Evolutionary conservation across 1,140 invertebrate genomes (phyloP).

Genomic region (Ceratosolen fusciceps): DNA sequence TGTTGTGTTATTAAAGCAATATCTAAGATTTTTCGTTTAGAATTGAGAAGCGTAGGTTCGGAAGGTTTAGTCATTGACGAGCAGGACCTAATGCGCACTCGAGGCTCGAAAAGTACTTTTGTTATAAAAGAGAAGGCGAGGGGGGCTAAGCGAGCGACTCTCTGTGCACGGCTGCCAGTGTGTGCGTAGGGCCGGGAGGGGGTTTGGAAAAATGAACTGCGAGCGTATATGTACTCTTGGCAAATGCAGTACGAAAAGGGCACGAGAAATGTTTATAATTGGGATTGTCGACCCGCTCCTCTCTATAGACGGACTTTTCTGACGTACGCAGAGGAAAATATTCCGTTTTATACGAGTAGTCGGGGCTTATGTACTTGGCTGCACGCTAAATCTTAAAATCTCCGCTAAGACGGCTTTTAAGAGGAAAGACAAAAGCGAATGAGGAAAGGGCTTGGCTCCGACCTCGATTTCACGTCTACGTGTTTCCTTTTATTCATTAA

Average conservation of each 20-base stretch:
- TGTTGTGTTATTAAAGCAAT: slow-evolving; percentile 45
- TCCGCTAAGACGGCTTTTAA: slow-evolving; percentile 16
- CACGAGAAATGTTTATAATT: slow-evolving; percentile 68
- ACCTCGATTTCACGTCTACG: slow-evolving; percentile 23
- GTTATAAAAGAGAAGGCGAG: slow-evolving; percentile 53
- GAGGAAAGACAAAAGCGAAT: neutral
- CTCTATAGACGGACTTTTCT: slow-evolving; percentile 53
- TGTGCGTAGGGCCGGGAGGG: too few species aligned
- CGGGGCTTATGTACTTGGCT: neutral
- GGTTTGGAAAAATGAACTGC: slow-evolving; percentile 50
- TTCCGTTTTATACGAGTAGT: neutral
- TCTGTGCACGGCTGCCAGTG: slow-evolving; percentile 44
- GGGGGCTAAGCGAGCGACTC: slow-evolving; percentile 53
- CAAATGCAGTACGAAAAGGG: slow-evolving; percentile 61
- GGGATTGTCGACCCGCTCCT: slow-evolving; percentile 62
- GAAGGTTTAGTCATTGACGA: slow-evolving; percentile 37
- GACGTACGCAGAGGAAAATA: neutral
- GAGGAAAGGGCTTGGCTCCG: too few species aligned
- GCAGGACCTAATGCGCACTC: slow-evolving; percentile 39
- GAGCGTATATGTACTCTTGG: slow-evolving; percentile 27
- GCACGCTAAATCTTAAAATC: slow-evolving; percentile 22
- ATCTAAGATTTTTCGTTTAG: slow-evolving; percentile 35
- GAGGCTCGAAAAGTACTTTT: slow-evolving; percentile 61
- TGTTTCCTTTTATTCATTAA: neutral
- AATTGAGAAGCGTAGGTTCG: slow-evolving; percentile 44